Conservation (phyloP, 2,797 vertebrate species). For the Typhlichthys subterraneus region DNA sequence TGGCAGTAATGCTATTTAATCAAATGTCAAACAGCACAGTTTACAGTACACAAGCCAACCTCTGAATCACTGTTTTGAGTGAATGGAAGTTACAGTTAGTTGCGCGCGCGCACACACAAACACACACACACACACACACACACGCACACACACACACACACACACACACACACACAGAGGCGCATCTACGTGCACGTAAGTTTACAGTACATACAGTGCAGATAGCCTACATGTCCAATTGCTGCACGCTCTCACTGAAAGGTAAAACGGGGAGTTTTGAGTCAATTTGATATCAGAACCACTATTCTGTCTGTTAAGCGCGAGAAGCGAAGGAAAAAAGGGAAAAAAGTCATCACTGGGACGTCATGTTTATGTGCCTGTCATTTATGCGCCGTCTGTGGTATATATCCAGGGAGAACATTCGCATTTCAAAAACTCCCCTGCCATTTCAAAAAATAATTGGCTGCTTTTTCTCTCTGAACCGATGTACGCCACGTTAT, state of each 20-base stretch:
- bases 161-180: background rate
- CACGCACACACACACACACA: slow-evolving; percentile 42
- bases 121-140: slow-evolving; percentile 6
- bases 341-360: slow-evolving; percentile 62
- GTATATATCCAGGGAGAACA: slow-evolving; percentile 65
- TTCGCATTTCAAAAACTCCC: slow-evolving; percentile 74
- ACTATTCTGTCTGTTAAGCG: slow-evolving; percentile 38
- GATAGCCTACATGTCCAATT: slow-evolving; percentile 1
- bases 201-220: slow-evolving; percentile 1
- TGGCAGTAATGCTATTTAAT: slow-evolving; percentile 78
- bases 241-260: slow-evolving; percentile 32
- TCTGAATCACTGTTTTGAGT: slow-evolving; percentile 51
- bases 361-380: slow-evolving; percentile 73
- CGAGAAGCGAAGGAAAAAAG: slow-evolving; percentile 16
- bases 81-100: slow-evolving; percentile 42
- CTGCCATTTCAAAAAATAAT: slow-evolving; percentile 81
- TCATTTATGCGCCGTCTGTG: slow-evolving; percentile 69
- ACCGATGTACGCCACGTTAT: slow-evolving; percentile 54
- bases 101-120: too few relatives aligned
- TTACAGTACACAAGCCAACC: slow-evolving; percentile 69
- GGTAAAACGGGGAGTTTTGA: slow-evolving; percentile 39
- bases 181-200: slow-evolving; percentile 23
- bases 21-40: slow-evolving; percentile 78
- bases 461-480: slow-evolving; percentile 70
- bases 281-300: slow-evolving; percentile 68